Percentiles rank a stretch among this genome's conserved stretches.
Evolutionary conservation across 2,888 invertebrate genomes (phyloP).

Genomic region (Muschampia plurimacula): DNA sequence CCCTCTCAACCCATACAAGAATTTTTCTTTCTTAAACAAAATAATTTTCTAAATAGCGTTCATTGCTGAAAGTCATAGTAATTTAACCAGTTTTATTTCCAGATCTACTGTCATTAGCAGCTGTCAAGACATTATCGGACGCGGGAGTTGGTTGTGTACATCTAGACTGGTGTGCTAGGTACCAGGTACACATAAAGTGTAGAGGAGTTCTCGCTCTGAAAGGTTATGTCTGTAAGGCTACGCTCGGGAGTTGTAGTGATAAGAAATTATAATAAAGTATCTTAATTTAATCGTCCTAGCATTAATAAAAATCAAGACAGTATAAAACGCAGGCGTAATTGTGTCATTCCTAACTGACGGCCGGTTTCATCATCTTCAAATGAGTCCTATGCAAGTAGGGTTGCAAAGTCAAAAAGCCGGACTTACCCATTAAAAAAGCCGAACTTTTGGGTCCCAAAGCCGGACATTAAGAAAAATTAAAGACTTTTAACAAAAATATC

Average conservation of each 20-base stretch:
- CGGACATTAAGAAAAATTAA: too few relatives aligned
- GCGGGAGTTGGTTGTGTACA: slow-evolving; percentile 69
- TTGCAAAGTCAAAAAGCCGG: too few relatives aligned
- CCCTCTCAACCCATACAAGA: too few relatives aligned
- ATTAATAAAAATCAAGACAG: not conserved
- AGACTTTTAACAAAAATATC: too few relatives aligned
- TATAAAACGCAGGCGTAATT: not conserved
- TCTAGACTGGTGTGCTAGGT: slow-evolving; percentile 93
- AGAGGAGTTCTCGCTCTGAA: slow-evolving; percentile 96
- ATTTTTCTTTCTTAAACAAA: too few relatives aligned
- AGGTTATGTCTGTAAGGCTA: slow-evolving; percentile 90
- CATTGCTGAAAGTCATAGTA: not conserved
- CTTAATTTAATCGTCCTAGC: not conserved
- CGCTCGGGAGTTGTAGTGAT: slow-evolving; percentile 55
- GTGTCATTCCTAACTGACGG: too few relatives aligned
- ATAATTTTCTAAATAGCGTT: too few relatives aligned
- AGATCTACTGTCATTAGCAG: slow-evolving; percentile 80
- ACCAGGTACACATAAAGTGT: slow-evolving; percentile 95
- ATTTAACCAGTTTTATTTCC: slow-evolving; percentile 37
- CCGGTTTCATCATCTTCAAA: too few relatives aligned
- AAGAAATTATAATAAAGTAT: not conserved
- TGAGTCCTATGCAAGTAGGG: too few relatives aligned
- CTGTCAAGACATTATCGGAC: slow-evolving; percentile 85
- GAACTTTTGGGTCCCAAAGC: too few relatives aligned
- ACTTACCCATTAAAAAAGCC: too few relatives aligned